These are phyloP conservation scores for Poecilus cupreus DNA, from an alignment of 2,888 invertebrate species.

Conservation along the genomic window DNA sequence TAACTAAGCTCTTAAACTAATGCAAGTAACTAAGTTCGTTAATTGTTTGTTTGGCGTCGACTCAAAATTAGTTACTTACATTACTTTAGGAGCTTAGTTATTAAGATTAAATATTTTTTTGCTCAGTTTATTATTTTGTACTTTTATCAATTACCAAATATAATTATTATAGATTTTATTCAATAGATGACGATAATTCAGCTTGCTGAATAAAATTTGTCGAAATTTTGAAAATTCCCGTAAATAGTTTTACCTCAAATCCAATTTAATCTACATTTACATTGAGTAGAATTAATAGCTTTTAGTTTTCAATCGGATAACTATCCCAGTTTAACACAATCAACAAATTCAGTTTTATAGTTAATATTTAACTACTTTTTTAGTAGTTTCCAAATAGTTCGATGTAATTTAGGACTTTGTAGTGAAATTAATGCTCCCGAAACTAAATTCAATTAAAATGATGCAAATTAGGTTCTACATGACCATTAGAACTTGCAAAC, in stretches of 20 bases:
- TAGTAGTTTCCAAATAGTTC: neutral
- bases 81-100: too few species aligned
- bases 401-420: neutral
- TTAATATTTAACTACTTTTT: too few species aligned
- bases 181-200: too few species aligned
- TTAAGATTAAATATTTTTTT: too few species aligned
- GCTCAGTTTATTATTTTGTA: neutral
- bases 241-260: neutral
- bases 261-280: neutral
- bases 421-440: neutral
- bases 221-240: neutral
- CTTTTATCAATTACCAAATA: neutral
- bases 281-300: neutral
- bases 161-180: neutral
- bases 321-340: neutral
- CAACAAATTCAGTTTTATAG: neutral
- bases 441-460: constrained; percentile 2
- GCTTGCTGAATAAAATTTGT: too few species aligned
- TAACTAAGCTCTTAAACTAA: too few species aligned
- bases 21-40: too few species aligned
- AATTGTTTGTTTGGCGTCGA: too few species aligned
- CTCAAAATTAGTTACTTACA: too few species aligned
- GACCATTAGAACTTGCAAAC: constrained; percentile 31
- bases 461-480: constrained; percentile 31
- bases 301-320: constrained; percentile 1